Percentiles rank a stretch among this genome's conserved stretches.
These are phyloP conservation scores for Palythoa caribaeorum DNA, from an alignment of 92 coral and sea anemone species.

Conservation along the genomic window DNA sequence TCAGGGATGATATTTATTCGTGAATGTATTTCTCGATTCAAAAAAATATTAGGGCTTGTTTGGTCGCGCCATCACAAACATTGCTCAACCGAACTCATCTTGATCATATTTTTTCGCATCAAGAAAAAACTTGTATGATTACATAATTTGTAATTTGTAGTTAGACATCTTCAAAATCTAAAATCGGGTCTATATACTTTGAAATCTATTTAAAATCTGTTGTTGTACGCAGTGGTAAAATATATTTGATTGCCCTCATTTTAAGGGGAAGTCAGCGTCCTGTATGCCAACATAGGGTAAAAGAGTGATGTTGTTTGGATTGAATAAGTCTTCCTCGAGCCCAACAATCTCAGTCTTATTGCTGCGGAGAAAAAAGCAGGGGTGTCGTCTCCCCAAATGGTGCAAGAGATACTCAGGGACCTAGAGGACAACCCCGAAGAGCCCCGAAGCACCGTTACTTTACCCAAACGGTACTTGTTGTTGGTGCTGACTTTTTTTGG, in stretches of 20 bases:
- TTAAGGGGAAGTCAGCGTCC: not conserved
- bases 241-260: not conserved
- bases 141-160: not conserved
- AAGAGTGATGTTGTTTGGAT: not conserved
- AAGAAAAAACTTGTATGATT: too few species aligned
- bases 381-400: not conserved
- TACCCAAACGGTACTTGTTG: constrained; percentile 75
- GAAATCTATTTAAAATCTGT: not conserved
- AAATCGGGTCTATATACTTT: not conserved
- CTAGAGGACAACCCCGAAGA: not conserved
- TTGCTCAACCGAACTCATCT: too few species aligned
- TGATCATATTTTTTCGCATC: too few species aligned
- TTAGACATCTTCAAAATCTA: not conserved
- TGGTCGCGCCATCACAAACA: too few species aligned
- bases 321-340: constrained; percentile 13
- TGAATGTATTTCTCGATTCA: too few species aligned
- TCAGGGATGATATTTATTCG: too few species aligned
- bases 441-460: not conserved
- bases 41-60: too few species aligned
- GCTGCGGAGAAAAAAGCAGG: constrained; percentile 18
- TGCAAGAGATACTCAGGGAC: not conserved
- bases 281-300: not conserved
- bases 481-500: constrained; percentile 68
- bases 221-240: not conserved
- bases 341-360: not conserved